phyloP scores from a whole-genome alignment of 2,797 vertebrate species.

The Menidia menidia region DNA sequence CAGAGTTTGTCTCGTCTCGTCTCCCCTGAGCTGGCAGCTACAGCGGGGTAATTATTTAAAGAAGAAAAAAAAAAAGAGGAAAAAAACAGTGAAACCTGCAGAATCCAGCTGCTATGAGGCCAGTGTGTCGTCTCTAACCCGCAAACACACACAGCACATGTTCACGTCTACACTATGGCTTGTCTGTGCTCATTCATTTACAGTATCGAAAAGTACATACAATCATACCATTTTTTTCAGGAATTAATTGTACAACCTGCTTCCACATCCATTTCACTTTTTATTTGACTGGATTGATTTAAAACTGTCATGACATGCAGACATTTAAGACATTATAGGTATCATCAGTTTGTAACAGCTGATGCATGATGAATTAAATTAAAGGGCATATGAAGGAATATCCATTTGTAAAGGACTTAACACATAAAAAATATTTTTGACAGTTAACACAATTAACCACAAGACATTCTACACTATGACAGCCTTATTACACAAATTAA shows the following conservation, averaged over 20 bases:
- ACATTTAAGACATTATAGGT: background rate
- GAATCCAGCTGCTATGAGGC: constrained; percentile 73
- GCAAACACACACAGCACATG: constrained; percentile 19
- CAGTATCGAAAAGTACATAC: background rate
- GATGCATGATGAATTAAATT: background rate
- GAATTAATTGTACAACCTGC: constrained; percentile 1
- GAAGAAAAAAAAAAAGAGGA: background rate
- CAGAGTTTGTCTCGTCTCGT: constrained; percentile 64
- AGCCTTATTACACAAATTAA: background rate
- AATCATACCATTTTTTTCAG: background rate
- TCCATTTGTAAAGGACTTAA: background rate
- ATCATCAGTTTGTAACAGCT: background rate
- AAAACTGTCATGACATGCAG: background rate
- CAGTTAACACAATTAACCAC: too few species aligned
- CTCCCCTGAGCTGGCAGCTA: constrained; percentile 69
- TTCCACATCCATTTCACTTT: constrained; percentile 4
- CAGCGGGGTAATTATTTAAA: constrained; percentile 79
- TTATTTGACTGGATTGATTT: background rate
- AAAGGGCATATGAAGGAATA: background rate
- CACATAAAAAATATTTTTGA: background rate
- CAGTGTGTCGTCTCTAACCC: constrained; percentile 20
- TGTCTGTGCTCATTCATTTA: background rate
- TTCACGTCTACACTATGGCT: constrained; percentile 17
- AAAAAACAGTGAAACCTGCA: constrained; percentile 73
- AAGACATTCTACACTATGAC: too few species aligned